These are phyloP conservation scores for Mormyrus lacerda DNA, from an alignment of 2,113 vertebrate genomes.

Conservation along the genomic window DNA sequence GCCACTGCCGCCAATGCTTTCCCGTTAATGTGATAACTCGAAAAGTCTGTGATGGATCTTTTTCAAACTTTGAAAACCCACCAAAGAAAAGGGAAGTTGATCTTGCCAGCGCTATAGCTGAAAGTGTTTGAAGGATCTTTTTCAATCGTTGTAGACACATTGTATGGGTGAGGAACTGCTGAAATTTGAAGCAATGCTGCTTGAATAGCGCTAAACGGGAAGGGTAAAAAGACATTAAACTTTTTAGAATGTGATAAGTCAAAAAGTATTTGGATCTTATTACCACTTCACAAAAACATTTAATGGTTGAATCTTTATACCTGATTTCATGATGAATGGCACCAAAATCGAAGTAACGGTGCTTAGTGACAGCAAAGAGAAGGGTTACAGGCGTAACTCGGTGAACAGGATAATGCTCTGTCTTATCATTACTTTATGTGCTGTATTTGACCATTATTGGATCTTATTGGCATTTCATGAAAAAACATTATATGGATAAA, in stretches of 20 bases:
- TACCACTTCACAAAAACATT: neutral
- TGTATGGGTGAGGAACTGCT: neutral
- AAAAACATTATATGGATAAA: no score
- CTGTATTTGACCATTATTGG: no score
- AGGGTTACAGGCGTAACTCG: no score
- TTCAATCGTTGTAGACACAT: neutral
- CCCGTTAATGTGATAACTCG: neutral
- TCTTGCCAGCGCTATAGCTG: neutral
- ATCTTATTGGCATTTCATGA: no score
- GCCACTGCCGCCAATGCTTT: neutral
- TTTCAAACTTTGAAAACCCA: neutral
- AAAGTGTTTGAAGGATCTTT: neutral
- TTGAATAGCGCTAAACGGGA: neutral
- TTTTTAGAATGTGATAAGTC: neutral
- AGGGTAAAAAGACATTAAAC: neutral
- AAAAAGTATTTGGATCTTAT: neutral
- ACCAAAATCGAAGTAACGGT: no score
- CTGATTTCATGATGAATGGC: neutral
- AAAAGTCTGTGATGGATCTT: neutral
- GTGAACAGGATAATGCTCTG: no score
- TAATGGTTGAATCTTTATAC: neutral
- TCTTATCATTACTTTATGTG: no score
- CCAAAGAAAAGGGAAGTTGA: neutral
- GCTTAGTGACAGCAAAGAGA: no score
- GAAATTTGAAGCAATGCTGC: neutral